These are phyloP conservation scores for Saccostrea cuccullata DNA, from an alignment of 1,140 invertebrate species.

Conservation along the genomic window DNA sequence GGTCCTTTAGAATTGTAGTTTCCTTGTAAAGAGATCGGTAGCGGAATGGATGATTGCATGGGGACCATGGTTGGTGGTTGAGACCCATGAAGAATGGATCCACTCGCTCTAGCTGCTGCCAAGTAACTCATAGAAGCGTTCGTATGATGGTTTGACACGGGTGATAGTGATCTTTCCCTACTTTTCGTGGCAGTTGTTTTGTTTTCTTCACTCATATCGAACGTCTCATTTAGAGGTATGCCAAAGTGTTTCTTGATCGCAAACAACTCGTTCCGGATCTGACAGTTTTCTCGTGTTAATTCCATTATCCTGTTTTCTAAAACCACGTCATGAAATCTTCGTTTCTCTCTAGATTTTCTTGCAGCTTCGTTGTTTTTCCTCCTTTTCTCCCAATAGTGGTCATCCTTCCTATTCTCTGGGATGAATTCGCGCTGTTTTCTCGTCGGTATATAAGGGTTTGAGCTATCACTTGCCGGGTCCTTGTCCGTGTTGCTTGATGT, in stretches of 20 bases:
- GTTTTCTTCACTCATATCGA: slow-evolving; percentile 54
- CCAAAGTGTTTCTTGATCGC: slow-evolving; percentile 96
- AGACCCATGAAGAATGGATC: not conserved
- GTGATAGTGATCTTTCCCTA: slow-evolving; percentile 16
- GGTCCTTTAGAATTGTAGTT: slow-evolving; percentile 40
- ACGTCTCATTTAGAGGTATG: slow-evolving; percentile 80
- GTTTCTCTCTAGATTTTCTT: slow-evolving; percentile 95
- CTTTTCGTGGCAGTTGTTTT: slow-evolving; percentile 6
- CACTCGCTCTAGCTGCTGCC: not conserved
- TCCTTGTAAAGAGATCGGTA: slow-evolving; percentile 41
- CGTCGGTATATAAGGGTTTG: slow-evolving; percentile 60
- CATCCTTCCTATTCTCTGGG: slow-evolving; percentile 97
- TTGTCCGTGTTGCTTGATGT: slow-evolving; percentile 56
- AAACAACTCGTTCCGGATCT: slow-evolving; percentile 93
- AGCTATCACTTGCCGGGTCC: slow-evolving; percentile 26
- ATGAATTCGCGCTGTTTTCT: slow-evolving; percentile 97
- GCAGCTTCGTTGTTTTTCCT: slow-evolving; percentile 97
- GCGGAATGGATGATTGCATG: slow-evolving; percentile 37
- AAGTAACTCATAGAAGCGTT: not conserved
- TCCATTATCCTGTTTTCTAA: slow-evolving; percentile 95
- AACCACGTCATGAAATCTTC: slow-evolving; percentile 97
- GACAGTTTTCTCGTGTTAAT: slow-evolving; percentile 95
- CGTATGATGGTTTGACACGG: not conserved
- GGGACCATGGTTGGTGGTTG: slow-evolving; percentile 33
- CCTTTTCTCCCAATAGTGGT: slow-evolving; percentile 97